Conservation (phyloP, 1,140 invertebrate genomes). For the Brachionus plicatilis region DNA sequence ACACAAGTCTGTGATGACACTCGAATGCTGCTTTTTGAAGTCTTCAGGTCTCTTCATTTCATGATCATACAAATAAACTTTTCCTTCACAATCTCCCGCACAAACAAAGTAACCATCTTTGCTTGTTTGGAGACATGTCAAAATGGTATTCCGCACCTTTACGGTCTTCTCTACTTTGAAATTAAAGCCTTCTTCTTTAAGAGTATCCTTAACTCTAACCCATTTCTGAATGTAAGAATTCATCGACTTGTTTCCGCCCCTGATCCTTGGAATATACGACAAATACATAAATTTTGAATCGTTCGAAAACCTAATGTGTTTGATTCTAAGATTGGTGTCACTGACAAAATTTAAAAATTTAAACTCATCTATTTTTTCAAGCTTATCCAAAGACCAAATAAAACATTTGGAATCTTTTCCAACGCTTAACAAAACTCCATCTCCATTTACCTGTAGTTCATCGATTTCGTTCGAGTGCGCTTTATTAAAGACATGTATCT, state of each 20-base stretch:
- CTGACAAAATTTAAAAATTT: neutral
- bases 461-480: conserved; percentile 4
- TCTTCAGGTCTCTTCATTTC: neutral
- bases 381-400: neutral
- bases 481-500: neutral
- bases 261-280: neutral
- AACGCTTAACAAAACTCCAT: neutral
- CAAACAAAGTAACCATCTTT: conserved; percentile 17
- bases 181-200: neutral
- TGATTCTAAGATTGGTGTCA: neutral
- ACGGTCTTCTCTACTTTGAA: neutral
- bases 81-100: conserved; percentile 10
- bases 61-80: conserved; percentile 15
- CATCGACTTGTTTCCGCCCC: neutral
- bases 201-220: neutral
- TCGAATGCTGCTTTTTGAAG: conserved; percentile 30
- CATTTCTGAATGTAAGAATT: conserved; percentile 12
- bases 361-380: conserved; percentile 5
- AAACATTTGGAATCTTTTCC: conserved; percentile 2
- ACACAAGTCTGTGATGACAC: conserved; percentile 16
- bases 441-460: neutral
- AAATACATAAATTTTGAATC: conserved; percentile 24
- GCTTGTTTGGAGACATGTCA: conserved; percentile 17
- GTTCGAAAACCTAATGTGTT: neutral
- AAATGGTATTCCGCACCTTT: neutral